These are phyloP conservation scores for Lathronympha strigana DNA, from an alignment of 2,888 invertebrate genomes.

Conservation along the genomic window DNA sequence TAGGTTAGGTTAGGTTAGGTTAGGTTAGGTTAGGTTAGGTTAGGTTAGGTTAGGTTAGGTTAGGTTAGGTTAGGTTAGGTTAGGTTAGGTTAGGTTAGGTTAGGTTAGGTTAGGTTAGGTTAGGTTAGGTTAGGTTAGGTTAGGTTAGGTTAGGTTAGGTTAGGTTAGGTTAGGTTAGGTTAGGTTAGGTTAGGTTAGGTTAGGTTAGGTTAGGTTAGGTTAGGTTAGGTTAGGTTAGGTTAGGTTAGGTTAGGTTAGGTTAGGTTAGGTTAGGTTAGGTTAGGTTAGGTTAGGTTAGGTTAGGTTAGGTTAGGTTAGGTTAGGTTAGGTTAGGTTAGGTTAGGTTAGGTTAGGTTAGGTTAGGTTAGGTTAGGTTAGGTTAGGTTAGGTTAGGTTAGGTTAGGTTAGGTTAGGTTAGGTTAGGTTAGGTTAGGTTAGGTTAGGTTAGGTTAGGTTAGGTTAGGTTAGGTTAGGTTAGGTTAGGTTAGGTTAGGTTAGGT, in stretches of 20 bases:
- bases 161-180: constrained; percentile 38
- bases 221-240: constrained; percentile 26
- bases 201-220: constrained; percentile 32
- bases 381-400: constrained; percentile 31
- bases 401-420: constrained; percentile 39
- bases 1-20: constrained; percentile 17
- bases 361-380: constrained; percentile 16
- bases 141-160: constrained; percentile 42
- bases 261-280: constrained; percentile 21
- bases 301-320: constrained; percentile 2
- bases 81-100: constrained; percentile 21
- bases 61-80: constrained; percentile 21
- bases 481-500: constrained; percentile 36
- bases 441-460: constrained; percentile 32
- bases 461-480: constrained; percentile 35
- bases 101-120: constrained; percentile 41
- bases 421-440: constrained; percentile 39
- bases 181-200: constrained; percentile 29
- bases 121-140: constrained; percentile 42
- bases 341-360: not conserved
- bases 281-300: constrained; percentile 6
- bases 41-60: constrained; percentile 21
- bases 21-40: constrained; percentile 21
- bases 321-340: constrained; percentile 8
- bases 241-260: constrained; percentile 20